phyloP scores from a whole-genome alignment of 2,797 vertebrate species.

The Zenarchopterus dispar region DNA sequence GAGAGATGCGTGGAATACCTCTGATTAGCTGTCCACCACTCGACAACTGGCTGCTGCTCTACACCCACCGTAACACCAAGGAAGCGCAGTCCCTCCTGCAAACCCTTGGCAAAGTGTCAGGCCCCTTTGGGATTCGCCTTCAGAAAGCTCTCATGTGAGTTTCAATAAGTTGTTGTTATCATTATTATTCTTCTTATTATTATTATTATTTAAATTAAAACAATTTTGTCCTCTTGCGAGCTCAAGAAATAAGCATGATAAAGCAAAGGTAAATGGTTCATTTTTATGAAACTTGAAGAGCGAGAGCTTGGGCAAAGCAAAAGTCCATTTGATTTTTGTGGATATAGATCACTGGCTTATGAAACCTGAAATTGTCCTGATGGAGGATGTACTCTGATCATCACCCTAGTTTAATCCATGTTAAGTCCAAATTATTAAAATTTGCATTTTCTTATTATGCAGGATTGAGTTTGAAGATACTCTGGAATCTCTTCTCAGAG shows the following conservation, averaged over 20 bases:
- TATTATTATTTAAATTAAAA: no score
- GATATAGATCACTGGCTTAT: no score
- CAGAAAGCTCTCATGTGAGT: conserved; percentile 87
- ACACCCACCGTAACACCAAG: conserved; percentile 81
- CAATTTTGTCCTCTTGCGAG: no score
- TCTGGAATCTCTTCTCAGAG: conserved; percentile 88
- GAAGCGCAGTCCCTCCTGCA: conserved; percentile 84
- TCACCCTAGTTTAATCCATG: no score
- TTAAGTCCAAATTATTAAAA: background rate
- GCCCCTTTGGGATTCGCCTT: conserved; percentile 86
- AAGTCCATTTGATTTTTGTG: no score
- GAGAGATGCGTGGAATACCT: conserved; percentile 85
- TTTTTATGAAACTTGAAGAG: no score
- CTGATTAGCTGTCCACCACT: conserved; percentile 83
- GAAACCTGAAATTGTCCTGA: no score
- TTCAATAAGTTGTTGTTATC: no score
- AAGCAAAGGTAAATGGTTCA: no score
- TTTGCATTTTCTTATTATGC: background rate
- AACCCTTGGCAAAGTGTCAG: conserved; percentile 85
- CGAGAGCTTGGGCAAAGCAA: no score
- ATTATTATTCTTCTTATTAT: background rate
- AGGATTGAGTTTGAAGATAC: conserved; percentile 92
- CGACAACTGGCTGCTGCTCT: conserved; percentile 89
- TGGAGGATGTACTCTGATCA: no score
- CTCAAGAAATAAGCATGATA: no score